phyloP scores from a whole-genome alignment of 2,797 vertebrate species.

The Acipenser oxyrinchus region DNA sequence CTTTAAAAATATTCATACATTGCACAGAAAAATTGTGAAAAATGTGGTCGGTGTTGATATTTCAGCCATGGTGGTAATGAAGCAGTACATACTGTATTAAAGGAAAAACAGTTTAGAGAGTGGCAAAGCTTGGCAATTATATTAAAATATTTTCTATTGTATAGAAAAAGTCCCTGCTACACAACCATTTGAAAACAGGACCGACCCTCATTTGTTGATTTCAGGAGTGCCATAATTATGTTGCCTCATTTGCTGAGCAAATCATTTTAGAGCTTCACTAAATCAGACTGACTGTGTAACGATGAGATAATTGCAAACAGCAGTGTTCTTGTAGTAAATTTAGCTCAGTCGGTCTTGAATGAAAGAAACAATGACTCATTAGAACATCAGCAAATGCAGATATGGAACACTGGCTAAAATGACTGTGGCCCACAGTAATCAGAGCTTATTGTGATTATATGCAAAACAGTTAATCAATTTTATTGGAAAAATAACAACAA shows the following conservation, averaged over 20 bases:
- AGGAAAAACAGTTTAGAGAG: no score
- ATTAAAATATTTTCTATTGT: no score
- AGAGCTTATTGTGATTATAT: constrained; percentile 39
- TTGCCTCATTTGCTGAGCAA: constrained; percentile 69
- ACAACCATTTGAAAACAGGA: constrained; percentile 45
- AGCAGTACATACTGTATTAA: no score
- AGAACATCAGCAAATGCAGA: constrained; percentile 62
- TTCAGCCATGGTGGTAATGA: no score
- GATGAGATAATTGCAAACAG: constrained; percentile 76
- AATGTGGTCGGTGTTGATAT: no score
- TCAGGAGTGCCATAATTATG: constrained; percentile 69
- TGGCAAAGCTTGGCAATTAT: no score
- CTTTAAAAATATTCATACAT: no score
- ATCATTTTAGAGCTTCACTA: constrained; percentile 64
- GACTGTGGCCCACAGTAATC: constrained; percentile 32
- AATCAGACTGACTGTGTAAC: constrained; percentile 76
- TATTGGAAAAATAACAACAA: neutral
- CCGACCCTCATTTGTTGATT: constrained; percentile 69
- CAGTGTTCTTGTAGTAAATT: constrained; percentile 64
- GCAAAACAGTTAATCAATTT: constrained; percentile 35
- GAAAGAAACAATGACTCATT: constrained; percentile 62
- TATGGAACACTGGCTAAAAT: constrained; percentile 44
- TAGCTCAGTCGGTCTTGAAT: constrained; percentile 58
- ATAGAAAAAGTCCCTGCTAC: no score
- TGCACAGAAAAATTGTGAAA: no score